These are phyloP conservation scores for Semotilus atromaculatus DNA, from an alignment of 2,797 vertebrate genomes.

Conservation along the genomic window DNA sequence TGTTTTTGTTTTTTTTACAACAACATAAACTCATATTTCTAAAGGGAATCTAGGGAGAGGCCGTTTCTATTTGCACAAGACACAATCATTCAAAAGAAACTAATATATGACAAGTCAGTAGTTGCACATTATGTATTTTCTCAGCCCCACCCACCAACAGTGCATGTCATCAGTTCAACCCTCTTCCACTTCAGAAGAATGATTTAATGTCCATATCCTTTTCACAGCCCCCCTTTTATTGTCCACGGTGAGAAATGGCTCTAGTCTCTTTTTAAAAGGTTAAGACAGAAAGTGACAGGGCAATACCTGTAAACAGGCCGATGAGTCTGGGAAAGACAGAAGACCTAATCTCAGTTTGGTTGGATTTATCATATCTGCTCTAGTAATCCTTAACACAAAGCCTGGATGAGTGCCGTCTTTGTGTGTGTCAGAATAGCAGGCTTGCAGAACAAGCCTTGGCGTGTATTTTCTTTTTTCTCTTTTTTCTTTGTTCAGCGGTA, in stretches of 20 bases:
- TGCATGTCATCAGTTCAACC: conserved; percentile 19
- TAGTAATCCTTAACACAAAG: conserved; percentile 78
- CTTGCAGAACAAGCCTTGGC: conserved; percentile 73
- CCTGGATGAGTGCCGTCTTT: conserved; percentile 77
- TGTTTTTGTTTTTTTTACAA: not conserved
- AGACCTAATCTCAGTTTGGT: conserved; percentile 64
- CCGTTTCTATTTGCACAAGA: conserved; percentile 33
- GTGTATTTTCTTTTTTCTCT: conserved; percentile 60
- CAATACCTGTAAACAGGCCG: conserved; percentile 48
- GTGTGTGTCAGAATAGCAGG: conserved; percentile 73
- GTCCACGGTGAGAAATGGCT: conserved; percentile 35
- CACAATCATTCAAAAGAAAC: conserved; percentile 35
- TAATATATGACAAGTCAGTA: conserved; percentile 35
- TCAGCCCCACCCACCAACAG: conserved; percentile 18
- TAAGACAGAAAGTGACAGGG: conserved; percentile 36
- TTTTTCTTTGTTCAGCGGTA: conserved; percentile 61
- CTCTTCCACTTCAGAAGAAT: conserved; percentile 13
- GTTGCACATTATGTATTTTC: conserved; percentile 37
- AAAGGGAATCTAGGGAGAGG: conserved; percentile 35
- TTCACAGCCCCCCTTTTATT: not conserved
- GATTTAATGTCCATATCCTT: conserved; percentile 32
- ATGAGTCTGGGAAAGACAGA: conserved; percentile 61
- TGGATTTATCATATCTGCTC: conserved; percentile 74
- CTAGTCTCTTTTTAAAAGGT: conserved; percentile 43
- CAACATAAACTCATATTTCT: conserved; percentile 31